phyloP scores from a whole-genome alignment of 2,888 invertebrate species.

The Pristionchus maxplancki region DNA sequence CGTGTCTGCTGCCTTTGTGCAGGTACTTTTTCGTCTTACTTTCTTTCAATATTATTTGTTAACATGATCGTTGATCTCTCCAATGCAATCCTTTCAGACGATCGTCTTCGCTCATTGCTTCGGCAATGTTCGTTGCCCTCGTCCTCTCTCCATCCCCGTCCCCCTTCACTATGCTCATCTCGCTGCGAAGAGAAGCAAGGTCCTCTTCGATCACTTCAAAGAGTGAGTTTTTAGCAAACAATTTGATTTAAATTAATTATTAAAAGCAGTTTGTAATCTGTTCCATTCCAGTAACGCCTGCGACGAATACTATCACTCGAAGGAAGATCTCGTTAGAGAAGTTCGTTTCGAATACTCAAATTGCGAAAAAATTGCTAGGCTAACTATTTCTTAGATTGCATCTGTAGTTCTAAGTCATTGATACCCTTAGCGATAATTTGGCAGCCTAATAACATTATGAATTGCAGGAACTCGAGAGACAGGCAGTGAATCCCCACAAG shows the following conservation, averaged over 20 bases:
- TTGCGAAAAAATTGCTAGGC: too few species aligned
- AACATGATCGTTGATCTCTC: not conserved
- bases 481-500: not conserved
- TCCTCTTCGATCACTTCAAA: conserved; percentile 37
- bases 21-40: conserved; percentile 79
- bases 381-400: too few species aligned
- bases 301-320: not conserved
- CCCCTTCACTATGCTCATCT: conserved; percentile 75
- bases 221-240: conserved; percentile 1
- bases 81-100: conserved; percentile 18
- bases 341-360: not conserved
- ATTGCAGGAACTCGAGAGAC: not conserved
- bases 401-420: too few species aligned
- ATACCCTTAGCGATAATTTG: too few species aligned
- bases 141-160: conserved; percentile 81
- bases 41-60: not conserved
- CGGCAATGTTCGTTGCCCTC: conserved; percentile 88
- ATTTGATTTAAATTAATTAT: too few species aligned
- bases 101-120: conserved; percentile 88
- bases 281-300: not conserved
- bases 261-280: not conserved
- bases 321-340: not conserved
- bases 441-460: not conserved
- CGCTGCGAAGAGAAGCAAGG: conserved; percentile 51
- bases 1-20: conserved; percentile 86